A percentile compares a stretch with the other conserved stretches of the same genome.
phyloP scores from a whole-genome alignment of 2,113 vertebrate genomes.

The Gallinago media region DNA sequence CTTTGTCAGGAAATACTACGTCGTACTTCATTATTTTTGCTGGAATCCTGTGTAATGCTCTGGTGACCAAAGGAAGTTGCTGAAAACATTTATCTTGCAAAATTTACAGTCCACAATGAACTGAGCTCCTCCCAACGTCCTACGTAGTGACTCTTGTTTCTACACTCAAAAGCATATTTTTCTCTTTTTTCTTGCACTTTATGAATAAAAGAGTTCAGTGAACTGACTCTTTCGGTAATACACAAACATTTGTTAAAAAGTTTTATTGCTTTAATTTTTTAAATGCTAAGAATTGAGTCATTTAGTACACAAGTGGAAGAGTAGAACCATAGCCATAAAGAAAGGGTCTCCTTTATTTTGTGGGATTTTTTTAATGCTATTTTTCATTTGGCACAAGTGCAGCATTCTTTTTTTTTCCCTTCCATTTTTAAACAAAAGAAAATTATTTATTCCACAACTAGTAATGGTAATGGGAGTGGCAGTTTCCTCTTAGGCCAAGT shows the following conservation, averaged over 20 bases:
- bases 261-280: too few relatives aligned
- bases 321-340: not conserved
- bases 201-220: not conserved
- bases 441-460: not conserved
- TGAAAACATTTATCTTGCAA: not conserved
- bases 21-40: not conserved
- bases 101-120: not conserved
- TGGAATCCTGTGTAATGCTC: not conserved
- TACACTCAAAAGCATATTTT: not conserved
- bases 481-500: constrained; percentile 7
- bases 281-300: not conserved
- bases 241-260: not conserved
- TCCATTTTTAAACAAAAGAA: constrained; percentile 1
- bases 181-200: not conserved
- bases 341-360: not conserved
- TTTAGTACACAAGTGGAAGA: not conserved
- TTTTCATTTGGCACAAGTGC: not conserved
- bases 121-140: not conserved
- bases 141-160: not conserved
- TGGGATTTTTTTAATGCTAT: not conserved
- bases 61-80: not conserved
- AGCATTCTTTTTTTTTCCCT: not conserved
- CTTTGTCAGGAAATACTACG: not conserved
- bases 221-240: not conserved
- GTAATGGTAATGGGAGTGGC: not conserved